Evolutionary conservation across 1,140 invertebrate species (phyloP).

Genomic region (Andrena cerasifolii): DNA sequence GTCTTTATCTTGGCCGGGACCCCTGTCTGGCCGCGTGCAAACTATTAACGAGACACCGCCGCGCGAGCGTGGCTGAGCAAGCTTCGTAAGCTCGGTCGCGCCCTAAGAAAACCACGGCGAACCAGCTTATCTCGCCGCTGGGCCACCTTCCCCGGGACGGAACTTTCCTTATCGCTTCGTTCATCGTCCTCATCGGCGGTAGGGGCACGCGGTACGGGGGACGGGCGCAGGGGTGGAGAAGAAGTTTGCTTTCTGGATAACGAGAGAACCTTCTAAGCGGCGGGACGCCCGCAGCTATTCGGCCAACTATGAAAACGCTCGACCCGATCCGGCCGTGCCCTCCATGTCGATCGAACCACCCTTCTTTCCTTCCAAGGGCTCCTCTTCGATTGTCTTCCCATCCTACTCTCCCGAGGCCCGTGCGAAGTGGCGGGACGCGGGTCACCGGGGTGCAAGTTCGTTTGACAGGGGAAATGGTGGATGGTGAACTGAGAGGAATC

Average conservation of each 20-base stretch:
- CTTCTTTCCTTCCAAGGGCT: background rate
- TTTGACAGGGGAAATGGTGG: background rate
- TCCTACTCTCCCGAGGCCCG: background rate
- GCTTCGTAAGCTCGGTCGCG: constrained; percentile 42
- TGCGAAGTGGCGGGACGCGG: too few species aligned
- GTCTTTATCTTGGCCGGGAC: constrained; percentile 30
- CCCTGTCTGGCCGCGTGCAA: constrained; percentile 10
- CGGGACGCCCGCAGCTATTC: constrained; percentile 47
- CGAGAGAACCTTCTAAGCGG: constrained; percentile 57
- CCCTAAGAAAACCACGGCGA: constrained; percentile 18
- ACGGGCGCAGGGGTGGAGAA: background rate
- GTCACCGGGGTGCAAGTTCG: too few species aligned
- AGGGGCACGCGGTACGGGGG: too few species aligned
- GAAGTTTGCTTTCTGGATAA: constrained; percentile 68
- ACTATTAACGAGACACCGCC: constrained; percentile 56
- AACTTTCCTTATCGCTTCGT: constrained; percentile 62
- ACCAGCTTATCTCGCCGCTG: constrained; percentile 47
- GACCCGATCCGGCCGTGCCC: constrained; percentile 3
- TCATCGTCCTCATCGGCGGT: constrained; percentile 59
- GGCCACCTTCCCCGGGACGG: constrained; percentile 44
- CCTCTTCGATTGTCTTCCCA: constrained; percentile 2
- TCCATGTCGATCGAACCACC: constrained; percentile 3
- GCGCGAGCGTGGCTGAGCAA: background rate
- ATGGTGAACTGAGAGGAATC: background rate
- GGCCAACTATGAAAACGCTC: constrained; percentile 56